phyloP scores from a whole-genome alignment of 2,797 vertebrate genomes.

The Xenentodon cancila region DNA sequence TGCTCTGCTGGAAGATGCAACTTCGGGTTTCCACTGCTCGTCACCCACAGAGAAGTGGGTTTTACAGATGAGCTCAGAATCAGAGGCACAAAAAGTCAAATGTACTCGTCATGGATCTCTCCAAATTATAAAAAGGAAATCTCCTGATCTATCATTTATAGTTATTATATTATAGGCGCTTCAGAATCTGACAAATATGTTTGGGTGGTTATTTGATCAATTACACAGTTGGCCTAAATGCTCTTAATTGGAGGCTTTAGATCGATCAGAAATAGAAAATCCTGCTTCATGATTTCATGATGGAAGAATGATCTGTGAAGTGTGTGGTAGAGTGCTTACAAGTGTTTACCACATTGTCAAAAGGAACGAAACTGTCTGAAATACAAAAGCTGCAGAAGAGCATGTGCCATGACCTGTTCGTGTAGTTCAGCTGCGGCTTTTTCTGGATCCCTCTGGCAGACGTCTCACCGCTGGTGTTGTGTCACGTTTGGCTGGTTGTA shows the following conservation, averaged over 20 bases:
- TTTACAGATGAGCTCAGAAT: slow-evolving; percentile 22
- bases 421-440: too few species aligned
- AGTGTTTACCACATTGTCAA: not conserved
- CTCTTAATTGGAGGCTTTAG: not conserved
- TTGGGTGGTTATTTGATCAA: not conserved
- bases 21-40: slow-evolving; percentile 28
- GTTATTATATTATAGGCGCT: slow-evolving; percentile 3
- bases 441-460: too few species aligned
- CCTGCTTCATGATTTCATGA: not conserved
- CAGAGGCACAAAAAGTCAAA: slow-evolving; percentile 5
- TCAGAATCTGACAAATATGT: not conserved
- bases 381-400: too few species aligned
- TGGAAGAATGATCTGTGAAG: not conserved
- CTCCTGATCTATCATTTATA: slow-evolving; percentile 13
- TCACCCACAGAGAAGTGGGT: slow-evolving; percentile 30
- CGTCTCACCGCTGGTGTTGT: too few species aligned
- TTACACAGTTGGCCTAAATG: not conserved
- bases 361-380: too few species aligned
- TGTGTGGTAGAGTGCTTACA: not conserved
- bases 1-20: slow-evolving; percentile 38
- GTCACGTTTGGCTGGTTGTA: too few species aligned
- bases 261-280: not conserved
- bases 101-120: slow-evolving; percentile 10
- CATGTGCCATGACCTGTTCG: too few species aligned
- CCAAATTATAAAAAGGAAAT: slow-evolving; percentile 9